Conservation (phyloP, 2,797 vertebrate species). For the Tragelaphus oryx region DNA sequence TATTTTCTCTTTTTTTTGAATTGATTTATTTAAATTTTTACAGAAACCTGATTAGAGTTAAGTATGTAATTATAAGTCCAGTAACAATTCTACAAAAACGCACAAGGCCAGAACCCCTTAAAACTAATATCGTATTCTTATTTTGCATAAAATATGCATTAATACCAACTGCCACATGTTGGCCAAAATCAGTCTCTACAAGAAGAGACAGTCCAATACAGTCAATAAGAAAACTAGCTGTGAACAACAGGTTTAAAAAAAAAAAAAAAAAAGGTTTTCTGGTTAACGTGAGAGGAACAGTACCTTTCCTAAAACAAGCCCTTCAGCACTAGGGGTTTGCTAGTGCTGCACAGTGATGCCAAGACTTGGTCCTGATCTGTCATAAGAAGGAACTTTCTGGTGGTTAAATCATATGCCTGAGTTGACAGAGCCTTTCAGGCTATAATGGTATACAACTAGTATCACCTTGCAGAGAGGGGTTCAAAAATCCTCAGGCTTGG, state of each 20-base stretch:
- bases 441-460: not conserved
- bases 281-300: conserved; percentile 33
- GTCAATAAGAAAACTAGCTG: conserved; percentile 39
- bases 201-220: conserved; percentile 58
- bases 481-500: not conserved
- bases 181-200: conserved; percentile 58
- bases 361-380: not conserved
- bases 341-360: fast-evolving
- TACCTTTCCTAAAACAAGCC: conserved; percentile 46
- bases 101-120: conserved; percentile 68
- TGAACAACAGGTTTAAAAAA: conserved; percentile 48
- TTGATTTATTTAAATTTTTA: conserved; percentile 69
- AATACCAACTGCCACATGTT: conserved; percentile 49
- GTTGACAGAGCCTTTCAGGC: not conserved
- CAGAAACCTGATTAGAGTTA: conserved; percentile 66
- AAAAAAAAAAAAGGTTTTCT: conserved; percentile 44
- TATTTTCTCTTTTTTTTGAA: not conserved
- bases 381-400: not conserved
- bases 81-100: conserved; percentile 77
- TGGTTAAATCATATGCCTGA: not conserved
- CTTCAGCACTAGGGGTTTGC: not conserved
- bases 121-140: conserved; percentile 59
- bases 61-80: conserved; percentile 51
- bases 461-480: not conserved
- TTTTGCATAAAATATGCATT: conserved; percentile 65